phyloP scores from a whole-genome alignment of 2,113 vertebrate genomes.

The Danionella cerebrum region DNA sequence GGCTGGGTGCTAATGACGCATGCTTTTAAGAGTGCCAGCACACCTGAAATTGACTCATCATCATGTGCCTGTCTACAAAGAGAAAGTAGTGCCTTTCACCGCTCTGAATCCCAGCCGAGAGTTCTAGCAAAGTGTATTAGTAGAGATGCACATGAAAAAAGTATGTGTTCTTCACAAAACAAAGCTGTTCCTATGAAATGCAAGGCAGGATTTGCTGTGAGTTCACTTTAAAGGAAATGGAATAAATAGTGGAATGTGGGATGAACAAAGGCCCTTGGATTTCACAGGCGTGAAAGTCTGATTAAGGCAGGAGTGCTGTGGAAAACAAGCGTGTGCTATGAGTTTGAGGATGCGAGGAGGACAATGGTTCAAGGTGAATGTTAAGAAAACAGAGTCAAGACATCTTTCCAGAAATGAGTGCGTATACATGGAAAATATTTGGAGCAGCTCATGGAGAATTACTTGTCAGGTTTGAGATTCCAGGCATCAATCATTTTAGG shows the following conservation, averaged over 20 bases:
- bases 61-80: slow-evolving; percentile 20
- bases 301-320: slow-evolving; percentile 19
- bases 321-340: slow-evolving; percentile 44
- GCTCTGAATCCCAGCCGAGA: not conserved
- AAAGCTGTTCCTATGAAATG: not conserved
- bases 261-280: slow-evolving; percentile 2
- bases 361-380: slow-evolving; percentile 59
- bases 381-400: slow-evolving; percentile 42
- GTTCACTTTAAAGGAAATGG: slow-evolving; percentile 7
- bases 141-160: not conserved
- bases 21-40: not conserved
- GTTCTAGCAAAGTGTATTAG: not conserved
- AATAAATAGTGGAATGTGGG: not conserved
- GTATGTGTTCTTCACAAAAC: not conserved
- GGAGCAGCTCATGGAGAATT: slow-evolving; percentile 57
- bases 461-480: slow-evolving; percentile 51
- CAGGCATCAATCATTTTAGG: slow-evolving; percentile 64
- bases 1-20: not conserved
- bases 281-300: slow-evolving; percentile 13
- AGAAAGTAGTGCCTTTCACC: not conserved
- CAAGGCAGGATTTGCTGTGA: not conserved
- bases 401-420: slow-evolving; percentile 35
- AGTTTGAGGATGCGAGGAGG: slow-evolving; percentile 43
- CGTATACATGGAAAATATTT: slow-evolving; percentile 49
- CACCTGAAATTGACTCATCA: slow-evolving; percentile 8